Base-by-base conservation (phyloP, 53 echinoderm and acorn worm species). In the Holothuria scabra region DNA sequence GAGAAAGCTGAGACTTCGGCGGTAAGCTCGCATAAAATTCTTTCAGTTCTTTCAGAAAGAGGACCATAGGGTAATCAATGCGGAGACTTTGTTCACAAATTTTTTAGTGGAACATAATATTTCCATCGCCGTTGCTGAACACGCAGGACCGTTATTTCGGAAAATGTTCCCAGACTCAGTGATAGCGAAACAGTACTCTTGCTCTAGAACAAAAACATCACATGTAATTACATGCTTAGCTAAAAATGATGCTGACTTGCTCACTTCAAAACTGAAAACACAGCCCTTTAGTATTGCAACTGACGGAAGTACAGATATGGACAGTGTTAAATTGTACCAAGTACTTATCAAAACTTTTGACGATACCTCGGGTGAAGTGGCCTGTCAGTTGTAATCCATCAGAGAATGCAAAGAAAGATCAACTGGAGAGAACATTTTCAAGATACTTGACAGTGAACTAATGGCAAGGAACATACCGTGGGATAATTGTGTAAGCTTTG, bases 371-470 rank as follows among this genome's bases (percentile, higher is more conserved):
- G 88, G 83, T n/a, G 24, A 59, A 38, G 88, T 87, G 33, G 35
- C 9, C 12, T 58, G 59, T 37, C 21, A 88, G 59, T 28, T 88
- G 9, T 49, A 83, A 56, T 24, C 68, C 21, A 44, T 88, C 23
- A 86, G 38, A 86, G 86, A 76, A 60, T 86, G 86, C 22, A 24
- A n/a, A 46, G 78, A 86, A 18, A 26, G 78, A 35, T 86, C 86
- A 33, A 76, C 86, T 2, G 86, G 59, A 58, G 74, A 69, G 28
- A 88, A 88, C 41, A 88, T 88, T 24, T 88, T 88, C 48, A 41
- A 59, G 5, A 29, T 88, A 46, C 83, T 88, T 7, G 83, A 88
- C 8, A 52, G 59, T 65, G 79, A 62, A 30, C 35, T 87, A 21
- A 52, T 29, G 46, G 49, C 32, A 55, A 20, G 44, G 19, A 58